These are phyloP conservation scores for Drosophila persimilis DNA, from an alignment of 1,140 invertebrate species.

Conservation along the genomic window DNA sequence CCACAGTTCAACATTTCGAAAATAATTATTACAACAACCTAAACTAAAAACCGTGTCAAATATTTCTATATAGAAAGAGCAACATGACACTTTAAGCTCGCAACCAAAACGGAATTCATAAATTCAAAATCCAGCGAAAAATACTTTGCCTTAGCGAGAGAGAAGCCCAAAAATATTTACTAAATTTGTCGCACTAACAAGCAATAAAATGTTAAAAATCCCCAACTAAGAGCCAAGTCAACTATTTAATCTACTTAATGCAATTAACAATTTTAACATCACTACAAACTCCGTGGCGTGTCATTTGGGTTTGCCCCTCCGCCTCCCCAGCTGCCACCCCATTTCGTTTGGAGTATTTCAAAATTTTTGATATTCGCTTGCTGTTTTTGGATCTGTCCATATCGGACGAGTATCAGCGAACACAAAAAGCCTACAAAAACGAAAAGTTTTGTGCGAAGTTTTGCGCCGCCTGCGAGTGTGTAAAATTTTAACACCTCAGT, in stretches of 20 bases:
- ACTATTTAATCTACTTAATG: conserved; percentile 82
- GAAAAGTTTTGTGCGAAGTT: conserved; percentile 47
- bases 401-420: conserved; percentile 22
- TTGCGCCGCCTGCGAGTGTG: conserved; percentile 49
- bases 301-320: conserved; percentile 41
- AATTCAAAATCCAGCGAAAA: conserved; percentile 45
- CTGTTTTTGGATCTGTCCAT: conserved; percentile 42
- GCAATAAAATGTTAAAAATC: conserved; percentile 82
- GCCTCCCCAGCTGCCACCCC: background rate
- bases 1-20: too few relatives aligned
- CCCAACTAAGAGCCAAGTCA: conserved; percentile 45
- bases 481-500: conserved; percentile 57
- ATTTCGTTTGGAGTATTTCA: conserved; percentile 38
- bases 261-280: conserved; percentile 83
- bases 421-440: conserved; percentile 13
- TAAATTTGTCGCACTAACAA: conserved; percentile 82
- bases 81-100: conserved; percentile 71
- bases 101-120: conserved; percentile 67
- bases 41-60: conserved; percentile 69
- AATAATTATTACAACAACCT: conserved; percentile 8
- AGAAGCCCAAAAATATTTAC: conserved; percentile 71
- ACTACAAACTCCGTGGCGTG: conserved; percentile 67
- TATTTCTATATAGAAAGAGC: conserved; percentile 71
- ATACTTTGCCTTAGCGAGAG: conserved; percentile 37
- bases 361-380: conserved; percentile 35